phyloP scores from a whole-genome alignment of 2,797 vertebrate genomes.

The Melopsittacus undulatus region DNA sequence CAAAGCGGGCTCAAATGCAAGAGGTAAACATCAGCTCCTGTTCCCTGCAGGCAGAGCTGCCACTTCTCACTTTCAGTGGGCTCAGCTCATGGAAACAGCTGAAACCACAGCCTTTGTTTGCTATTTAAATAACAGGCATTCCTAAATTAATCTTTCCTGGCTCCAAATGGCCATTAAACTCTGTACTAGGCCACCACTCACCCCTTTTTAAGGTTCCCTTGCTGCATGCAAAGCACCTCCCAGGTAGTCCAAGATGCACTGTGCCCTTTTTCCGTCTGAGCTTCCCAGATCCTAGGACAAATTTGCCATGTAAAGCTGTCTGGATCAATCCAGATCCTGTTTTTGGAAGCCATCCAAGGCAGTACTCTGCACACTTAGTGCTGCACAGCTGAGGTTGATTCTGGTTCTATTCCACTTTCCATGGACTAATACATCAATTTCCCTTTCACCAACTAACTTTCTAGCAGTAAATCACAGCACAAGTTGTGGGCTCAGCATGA shows the following conservation, averaged over 20 bases:
- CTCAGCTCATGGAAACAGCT: background rate
- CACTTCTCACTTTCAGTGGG: background rate
- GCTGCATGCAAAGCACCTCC: fast-evolving
- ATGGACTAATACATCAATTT: background rate
- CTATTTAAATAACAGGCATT: background rate
- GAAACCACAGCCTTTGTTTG: background rate
- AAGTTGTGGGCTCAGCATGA: fast-evolving
- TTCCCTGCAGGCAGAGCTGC: background rate
- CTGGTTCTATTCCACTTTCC: background rate
- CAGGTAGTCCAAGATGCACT: background rate
- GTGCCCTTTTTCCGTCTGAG: background rate
- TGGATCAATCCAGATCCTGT: background rate
- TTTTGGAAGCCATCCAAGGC: background rate
- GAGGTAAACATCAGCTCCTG: background rate
- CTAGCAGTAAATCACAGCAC: background rate
- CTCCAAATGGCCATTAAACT: background rate
- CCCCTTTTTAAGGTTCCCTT: background rate
- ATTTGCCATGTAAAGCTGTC: background rate
- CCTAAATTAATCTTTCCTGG: background rate
- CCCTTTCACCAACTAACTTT: background rate
- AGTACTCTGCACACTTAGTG: background rate
- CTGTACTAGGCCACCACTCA: background rate
- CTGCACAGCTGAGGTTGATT: fast-evolving
- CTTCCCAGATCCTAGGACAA: background rate
- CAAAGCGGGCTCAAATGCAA: background rate